Percentiles rank a stretch among this genome's conserved stretches.
Conservation (phyloP, 2,113 vertebrate species). For the Cichladusa arquata region DNA sequence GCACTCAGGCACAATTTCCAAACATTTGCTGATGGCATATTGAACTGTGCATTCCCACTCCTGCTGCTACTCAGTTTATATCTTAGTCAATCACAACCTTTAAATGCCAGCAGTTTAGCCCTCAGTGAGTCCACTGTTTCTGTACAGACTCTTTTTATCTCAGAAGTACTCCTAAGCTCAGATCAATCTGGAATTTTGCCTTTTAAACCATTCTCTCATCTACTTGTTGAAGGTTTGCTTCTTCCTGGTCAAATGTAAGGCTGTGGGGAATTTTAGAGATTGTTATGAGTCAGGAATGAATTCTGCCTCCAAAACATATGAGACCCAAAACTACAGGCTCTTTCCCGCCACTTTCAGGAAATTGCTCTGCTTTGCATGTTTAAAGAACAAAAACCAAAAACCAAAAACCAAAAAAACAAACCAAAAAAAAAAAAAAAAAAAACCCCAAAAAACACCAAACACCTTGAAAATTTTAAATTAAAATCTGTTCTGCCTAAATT, state of each 20-base stretch:
- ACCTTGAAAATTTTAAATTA: background rate
- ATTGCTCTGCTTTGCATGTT: background rate
- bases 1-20: background rate
- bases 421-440: background rate
- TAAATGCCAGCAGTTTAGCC: background rate
- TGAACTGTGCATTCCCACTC: background rate
- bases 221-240: background rate
- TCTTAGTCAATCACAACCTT: background rate
- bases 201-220: background rate
- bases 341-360: background rate
- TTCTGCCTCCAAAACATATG: background rate
- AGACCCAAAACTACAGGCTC: background rate
- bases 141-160: background rate
- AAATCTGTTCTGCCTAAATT: background rate
- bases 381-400: background rate
- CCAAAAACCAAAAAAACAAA: background rate
- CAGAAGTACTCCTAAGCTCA: background rate
- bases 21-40: background rate
- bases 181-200: background rate
- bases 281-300: background rate
- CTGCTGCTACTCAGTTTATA: background rate
- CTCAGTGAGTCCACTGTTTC: background rate
- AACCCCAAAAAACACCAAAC: background rate
- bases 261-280: background rate
- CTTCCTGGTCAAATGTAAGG: background rate